These are phyloP conservation scores for Malacosoma neustria DNA, from an alignment of 2,888 invertebrate genomes.

Conservation along the genomic window DNA sequence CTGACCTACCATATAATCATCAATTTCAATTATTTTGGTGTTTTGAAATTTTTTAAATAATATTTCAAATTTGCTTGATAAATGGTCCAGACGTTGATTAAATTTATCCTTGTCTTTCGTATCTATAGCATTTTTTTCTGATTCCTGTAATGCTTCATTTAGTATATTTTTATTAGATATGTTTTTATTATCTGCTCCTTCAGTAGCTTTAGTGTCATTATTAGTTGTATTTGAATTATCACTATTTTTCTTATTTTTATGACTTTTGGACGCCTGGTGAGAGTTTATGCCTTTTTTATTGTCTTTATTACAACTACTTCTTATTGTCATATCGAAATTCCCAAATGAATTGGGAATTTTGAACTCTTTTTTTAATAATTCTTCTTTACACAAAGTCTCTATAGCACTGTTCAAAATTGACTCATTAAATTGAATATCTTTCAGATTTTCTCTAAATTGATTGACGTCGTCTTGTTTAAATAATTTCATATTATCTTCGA, in stretches of 20 bases:
- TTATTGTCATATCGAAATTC: conserved; percentile 21
- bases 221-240: conserved; percentile 6
- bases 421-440: conserved; percentile 14
- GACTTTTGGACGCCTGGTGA: conserved; percentile 1
- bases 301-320: conserved; percentile 1
- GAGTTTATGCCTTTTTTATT: neutral
- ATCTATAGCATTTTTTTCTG: conserved; percentile 6
- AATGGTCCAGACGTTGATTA: conserved; percentile 11
- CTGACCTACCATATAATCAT: conserved; percentile 17
- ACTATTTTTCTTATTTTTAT: conserved; percentile 7
- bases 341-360: conserved; percentile 25
- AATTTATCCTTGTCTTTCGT: conserved; percentile 8
- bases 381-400: conserved; percentile 11
- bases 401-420: conserved; percentile 18
- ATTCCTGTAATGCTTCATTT: conserved; percentile 3
- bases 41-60: conserved; percentile 5
- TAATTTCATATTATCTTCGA: conserved; percentile 14
- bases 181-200: too few relatives aligned
- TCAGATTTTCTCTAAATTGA: conserved; percentile 14
- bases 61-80: conserved; percentile 10
- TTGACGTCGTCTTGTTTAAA: conserved; percentile 12
- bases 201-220: too few relatives aligned
- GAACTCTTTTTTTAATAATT: conserved; percentile 15
- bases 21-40: conserved; percentile 12
- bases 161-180: conserved; percentile 9